Evolutionary conservation across 1,140 invertebrate species (phyloP).

Genomic region (Drosophila pachea): DNA sequence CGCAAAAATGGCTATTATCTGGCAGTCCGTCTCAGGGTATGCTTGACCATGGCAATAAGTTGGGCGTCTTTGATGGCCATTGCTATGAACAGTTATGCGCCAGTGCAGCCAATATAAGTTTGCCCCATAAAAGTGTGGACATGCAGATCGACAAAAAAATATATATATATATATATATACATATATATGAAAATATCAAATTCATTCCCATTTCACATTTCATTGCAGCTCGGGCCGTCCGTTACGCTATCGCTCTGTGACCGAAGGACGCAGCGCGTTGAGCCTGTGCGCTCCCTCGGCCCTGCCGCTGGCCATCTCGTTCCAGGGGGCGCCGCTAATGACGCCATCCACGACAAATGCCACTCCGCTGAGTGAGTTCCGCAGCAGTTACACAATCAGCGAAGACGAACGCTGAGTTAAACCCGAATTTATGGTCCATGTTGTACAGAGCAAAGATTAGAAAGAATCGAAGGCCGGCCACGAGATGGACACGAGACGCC

Average conservation of each 20-base stretch:
- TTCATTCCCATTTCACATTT: constrained; percentile 12
- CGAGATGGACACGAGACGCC: no score
- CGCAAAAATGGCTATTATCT: no score
- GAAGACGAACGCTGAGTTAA: constrained; percentile 73
- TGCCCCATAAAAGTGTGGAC: constrained; percentile 3
- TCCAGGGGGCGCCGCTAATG: constrained; percentile 82
- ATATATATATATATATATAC: no score
- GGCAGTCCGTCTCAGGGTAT: no score
- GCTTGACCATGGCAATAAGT: no score
- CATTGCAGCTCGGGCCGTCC: constrained; percentile 81
- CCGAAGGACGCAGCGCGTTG: constrained; percentile 81
- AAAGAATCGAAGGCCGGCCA: no score
- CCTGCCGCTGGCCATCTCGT: constrained; percentile 82
- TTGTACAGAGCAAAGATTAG: constrained; percentile 8
- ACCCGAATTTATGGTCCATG: constrained; percentile 56
- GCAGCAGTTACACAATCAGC: constrained; percentile 70
- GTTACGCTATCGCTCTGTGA: constrained; percentile 82
- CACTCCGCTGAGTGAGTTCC: constrained; percentile 76
- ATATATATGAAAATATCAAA: no score
- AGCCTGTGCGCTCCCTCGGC: constrained; percentile 82
- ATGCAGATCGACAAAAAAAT: constrained; percentile 5
- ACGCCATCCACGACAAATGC: constrained; percentile 79
- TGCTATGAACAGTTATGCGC: no score
- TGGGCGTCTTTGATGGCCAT: no score
- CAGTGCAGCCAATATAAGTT: constrained; percentile 1